Percentiles rank a stretch among this genome's conserved stretches.
These are phyloP conservation scores for Conopomorpha cramerella DNA, from an alignment of 1,140 invertebrate species.

Conservation along the genomic window DNA sequence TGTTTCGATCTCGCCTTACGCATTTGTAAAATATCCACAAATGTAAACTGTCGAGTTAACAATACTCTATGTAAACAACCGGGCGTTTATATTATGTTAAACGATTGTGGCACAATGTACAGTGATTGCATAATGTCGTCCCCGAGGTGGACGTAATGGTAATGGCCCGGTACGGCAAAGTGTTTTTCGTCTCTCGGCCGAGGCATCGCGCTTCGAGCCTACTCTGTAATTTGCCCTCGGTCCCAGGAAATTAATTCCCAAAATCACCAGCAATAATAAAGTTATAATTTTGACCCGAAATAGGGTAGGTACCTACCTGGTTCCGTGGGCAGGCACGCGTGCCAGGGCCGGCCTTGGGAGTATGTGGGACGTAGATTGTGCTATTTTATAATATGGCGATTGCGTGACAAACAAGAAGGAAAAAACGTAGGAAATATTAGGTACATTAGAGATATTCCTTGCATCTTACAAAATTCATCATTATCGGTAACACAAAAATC, in stretches of 20 bases:
- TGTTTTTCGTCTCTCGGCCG: not conserved
- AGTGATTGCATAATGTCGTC: too few relatives aligned
- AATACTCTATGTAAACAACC: too few relatives aligned
- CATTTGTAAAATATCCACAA: too few relatives aligned
- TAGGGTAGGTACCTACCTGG: conserved; percentile 25
- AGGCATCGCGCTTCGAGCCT: conserved; percentile 8
- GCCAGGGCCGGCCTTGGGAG: conserved; percentile 15
- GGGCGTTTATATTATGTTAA: too few relatives aligned
- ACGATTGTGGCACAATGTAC: too few relatives aligned
- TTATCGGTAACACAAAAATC: not conserved
- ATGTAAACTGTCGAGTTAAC: too few relatives aligned
- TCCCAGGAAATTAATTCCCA: conserved; percentile 52
- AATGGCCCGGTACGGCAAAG: too few relatives aligned
- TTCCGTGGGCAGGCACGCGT: conserved; percentile 18
- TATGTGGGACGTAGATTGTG: conserved; percentile 1
- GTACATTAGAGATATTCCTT: not conserved
- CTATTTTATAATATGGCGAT: too few relatives aligned
- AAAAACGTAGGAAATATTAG: not conserved
- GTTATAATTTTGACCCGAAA: conserved; percentile 47
- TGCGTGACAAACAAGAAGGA: not conserved
- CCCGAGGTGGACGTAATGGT: too few relatives aligned
- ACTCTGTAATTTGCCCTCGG: conserved; percentile 40
- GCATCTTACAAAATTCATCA: not conserved
- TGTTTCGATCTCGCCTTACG: too few relatives aligned
- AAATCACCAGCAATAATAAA: conserved; percentile 51